Conservation (phyloP, 2,113 vertebrate species). For the Cephalophus harveyi region DNA sequence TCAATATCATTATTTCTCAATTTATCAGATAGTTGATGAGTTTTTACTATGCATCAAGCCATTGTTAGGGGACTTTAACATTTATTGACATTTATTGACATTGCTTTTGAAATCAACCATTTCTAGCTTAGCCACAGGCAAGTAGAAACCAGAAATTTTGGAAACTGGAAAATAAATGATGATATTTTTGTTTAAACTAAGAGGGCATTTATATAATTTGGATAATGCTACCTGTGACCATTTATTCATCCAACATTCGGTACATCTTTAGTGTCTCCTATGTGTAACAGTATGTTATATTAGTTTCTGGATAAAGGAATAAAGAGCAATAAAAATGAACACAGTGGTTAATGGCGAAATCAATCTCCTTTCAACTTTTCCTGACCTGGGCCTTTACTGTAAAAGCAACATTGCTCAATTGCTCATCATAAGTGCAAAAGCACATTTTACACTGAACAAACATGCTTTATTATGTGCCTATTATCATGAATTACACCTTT, state of each 20-base stretch:
- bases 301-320: background rate
- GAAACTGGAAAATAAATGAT: background rate
- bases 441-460: background rate
- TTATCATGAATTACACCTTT: background rate
- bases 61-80: background rate
- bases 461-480: background rate
- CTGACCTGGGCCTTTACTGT: background rate
- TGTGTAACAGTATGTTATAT: background rate
- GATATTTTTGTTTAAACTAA: background rate
- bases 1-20: background rate
- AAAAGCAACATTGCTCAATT: background rate
- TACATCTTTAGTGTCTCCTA: background rate
- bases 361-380: background rate
- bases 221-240: background rate
- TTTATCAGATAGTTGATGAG: background rate
- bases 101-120: background rate
- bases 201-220: background rate
- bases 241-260: background rate
- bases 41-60: background rate
- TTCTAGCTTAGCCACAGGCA: background rate
- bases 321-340: background rate
- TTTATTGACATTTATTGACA: background rate
- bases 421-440: background rate
- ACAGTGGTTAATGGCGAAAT: background rate
- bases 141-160: background rate